Percentiles rank a stretch among this genome's conserved stretches.
phyloP scores from a whole-genome alignment of 2,888 invertebrate genomes.

The Caradrina kadenii region DNA sequence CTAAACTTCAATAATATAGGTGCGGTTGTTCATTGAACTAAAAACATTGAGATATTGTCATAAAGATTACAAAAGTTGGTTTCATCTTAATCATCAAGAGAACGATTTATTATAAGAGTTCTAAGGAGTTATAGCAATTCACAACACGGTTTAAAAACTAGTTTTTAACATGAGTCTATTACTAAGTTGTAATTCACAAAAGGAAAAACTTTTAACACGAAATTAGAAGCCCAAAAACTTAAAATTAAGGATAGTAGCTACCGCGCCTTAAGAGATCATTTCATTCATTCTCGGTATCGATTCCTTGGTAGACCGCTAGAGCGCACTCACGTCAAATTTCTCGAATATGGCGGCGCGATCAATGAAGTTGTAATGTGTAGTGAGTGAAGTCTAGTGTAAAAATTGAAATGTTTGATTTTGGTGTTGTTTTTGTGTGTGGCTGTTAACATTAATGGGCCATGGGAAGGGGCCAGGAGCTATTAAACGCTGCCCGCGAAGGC shows the following conservation, averaged over 20 bases:
- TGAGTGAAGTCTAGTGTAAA: slow-evolving; percentile 89
- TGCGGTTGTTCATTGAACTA: too few relatives aligned
- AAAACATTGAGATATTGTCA: too few relatives aligned
- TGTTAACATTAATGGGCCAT: slow-evolving; percentile 91
- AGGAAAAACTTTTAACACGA: too few relatives aligned
- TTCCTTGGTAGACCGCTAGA: slow-evolving; percentile 85
- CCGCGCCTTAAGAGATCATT: too few relatives aligned
- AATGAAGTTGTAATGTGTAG: slow-evolving; percentile 92
- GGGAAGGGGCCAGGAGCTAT: slow-evolving; percentile 99
- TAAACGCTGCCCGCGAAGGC: slow-evolving; percentile 98
- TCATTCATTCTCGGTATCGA: slow-evolving; percentile 72
- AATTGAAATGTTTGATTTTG: slow-evolving; percentile 82
- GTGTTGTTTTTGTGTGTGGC: slow-evolving; percentile 89
- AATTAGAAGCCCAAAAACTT: too few relatives aligned
- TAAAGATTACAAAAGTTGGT: too few relatives aligned
- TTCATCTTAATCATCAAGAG: too few relatives aligned
- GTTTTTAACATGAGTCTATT: not conserved
- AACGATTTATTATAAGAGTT: too few relatives aligned
- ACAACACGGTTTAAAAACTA: not conserved
- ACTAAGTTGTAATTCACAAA: too few relatives aligned
- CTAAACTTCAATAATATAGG: too few relatives aligned
- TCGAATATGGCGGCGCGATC: slow-evolving; percentile 94
- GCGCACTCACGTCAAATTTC: slow-evolving; percentile 85
- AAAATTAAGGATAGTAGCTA: too few relatives aligned
- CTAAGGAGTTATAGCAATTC: too few relatives aligned